These are phyloP conservation scores for Parauchenoglanis ngamensis DNA, from an alignment of 2,797 vertebrate species.

Conservation along the genomic window DNA sequence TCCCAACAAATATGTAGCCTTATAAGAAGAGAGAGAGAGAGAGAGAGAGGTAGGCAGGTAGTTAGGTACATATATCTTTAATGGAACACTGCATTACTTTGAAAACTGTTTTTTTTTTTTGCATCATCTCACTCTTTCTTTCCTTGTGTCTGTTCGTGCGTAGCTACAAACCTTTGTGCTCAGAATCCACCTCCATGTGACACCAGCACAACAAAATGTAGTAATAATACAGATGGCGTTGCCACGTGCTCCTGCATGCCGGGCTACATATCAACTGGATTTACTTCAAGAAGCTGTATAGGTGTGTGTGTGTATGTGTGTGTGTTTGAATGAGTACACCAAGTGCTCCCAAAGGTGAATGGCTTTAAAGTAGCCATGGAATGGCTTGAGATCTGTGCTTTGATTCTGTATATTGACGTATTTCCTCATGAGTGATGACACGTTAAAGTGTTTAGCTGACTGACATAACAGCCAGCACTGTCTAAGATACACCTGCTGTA, in stretches of 20 bases:
- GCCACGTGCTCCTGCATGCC: constrained; percentile 64
- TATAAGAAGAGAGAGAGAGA: background rate
- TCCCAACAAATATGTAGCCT: too few relatives aligned
- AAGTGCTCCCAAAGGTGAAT: background rate
- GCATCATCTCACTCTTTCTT: background rate
- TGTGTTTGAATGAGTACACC: background rate
- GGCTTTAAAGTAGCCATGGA: background rate
- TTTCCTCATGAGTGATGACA: background rate
- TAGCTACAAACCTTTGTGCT: constrained; percentile 52
- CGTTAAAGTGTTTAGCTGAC: background rate
- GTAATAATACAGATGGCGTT: rapidly evolving
- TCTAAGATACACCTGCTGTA: background rate
- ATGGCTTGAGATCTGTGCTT: background rate
- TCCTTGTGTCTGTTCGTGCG: constrained; percentile 5
- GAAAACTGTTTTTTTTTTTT: background rate
- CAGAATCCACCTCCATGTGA: constrained; percentile 64
- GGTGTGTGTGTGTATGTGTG: constrained; percentile 60
- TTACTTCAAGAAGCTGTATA: constrained; percentile 66
- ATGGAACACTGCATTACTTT: background rate
- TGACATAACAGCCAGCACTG: background rate
- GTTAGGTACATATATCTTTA: background rate
- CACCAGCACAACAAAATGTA: constrained; percentile 50
- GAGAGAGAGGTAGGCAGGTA: background rate
- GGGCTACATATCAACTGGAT: constrained; percentile 61
- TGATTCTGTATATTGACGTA: background rate